Conservation (phyloP, 2,797 vertebrate genomes). For the Psittacula echo region DNA sequence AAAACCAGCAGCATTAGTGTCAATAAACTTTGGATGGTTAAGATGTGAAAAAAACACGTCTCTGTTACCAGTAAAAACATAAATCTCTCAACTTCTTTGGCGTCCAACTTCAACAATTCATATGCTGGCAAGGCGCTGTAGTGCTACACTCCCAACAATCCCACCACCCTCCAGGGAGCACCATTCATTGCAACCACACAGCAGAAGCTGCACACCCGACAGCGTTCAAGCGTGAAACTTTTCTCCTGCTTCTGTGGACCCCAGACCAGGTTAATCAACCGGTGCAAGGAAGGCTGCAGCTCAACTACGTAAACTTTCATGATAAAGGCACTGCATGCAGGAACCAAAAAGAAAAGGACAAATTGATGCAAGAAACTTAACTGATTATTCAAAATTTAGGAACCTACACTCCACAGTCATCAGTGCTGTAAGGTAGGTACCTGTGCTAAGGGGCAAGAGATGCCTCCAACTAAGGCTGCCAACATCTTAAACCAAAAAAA, state of each 20-base stretch:
- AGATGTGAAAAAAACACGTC: neutral
- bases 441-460: neutral
- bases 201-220: neutral
- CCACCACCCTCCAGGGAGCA: neutral
- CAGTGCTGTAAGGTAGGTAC: neutral
- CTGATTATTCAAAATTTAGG: neutral
- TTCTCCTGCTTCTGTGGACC: neutral
- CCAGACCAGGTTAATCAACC: neutral
- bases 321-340: neutral
- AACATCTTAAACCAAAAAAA: neutral
- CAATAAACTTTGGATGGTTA: neutral
- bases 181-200: neutral
- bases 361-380: neutral
- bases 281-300: neutral
- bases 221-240: rapidly evolving
- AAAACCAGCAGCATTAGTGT: neutral
- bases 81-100: neutral
- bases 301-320: neutral
- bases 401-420: neutral
- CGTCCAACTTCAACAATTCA: neutral
- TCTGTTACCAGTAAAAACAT: neutral
- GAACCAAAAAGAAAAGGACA: neutral
- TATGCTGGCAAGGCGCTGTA: neutral
- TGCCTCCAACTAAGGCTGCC: neutral
- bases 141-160: neutral